Base-by-base conservation (phyloP, 2,113 vertebrate species). In the Calidris pugnax region DNA sequence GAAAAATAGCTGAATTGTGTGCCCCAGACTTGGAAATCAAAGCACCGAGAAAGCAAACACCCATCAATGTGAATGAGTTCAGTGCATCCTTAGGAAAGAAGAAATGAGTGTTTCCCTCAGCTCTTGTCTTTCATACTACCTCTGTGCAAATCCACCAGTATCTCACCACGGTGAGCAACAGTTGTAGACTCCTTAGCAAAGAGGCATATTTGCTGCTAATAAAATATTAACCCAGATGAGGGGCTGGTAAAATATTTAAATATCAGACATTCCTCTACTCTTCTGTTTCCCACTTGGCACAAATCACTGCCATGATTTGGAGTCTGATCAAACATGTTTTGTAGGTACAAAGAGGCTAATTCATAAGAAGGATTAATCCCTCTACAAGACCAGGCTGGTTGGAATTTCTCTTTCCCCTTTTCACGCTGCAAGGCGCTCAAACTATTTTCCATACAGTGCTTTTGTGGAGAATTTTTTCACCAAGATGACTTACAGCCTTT, bases 221-320 rank as follows among this genome's bases (percentile, higher is more conserved):
- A 75, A 87, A 95, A 90, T 77, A 93, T 87, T 93, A 93, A 92
- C 47, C 27, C 10, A n/a, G 33, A 64, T 86, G 63, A 92, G 88
- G 64, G 41, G 55, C 59, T 93, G 41, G 60, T 94, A 84, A 95
- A 90, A 97, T 93, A 96, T 94, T 94, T 88, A 91, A 95, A 93
- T 95, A 86, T 71, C 72, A 81, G 55, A 48, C 93, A 95, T 96
- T 96, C 78, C 33, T 77, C 60, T 47, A 33, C 51, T 90, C 78
- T 79, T 83, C 73, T 76, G 59, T 79, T 94, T 93, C 79, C 85
- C 85, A 86, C 72, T 91, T 96, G 90, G 96, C 92, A 86, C 82
- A 88, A 86, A 86, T 88, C 56, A 68, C 72, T 75, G n/a, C 72
- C 79, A 28, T 19, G 39, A 60, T 82, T 64, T 97, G 95, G 92